Conservation (phyloP, 1,140 invertebrate genomes). For the Dendroctonus ponderosae region DNA sequence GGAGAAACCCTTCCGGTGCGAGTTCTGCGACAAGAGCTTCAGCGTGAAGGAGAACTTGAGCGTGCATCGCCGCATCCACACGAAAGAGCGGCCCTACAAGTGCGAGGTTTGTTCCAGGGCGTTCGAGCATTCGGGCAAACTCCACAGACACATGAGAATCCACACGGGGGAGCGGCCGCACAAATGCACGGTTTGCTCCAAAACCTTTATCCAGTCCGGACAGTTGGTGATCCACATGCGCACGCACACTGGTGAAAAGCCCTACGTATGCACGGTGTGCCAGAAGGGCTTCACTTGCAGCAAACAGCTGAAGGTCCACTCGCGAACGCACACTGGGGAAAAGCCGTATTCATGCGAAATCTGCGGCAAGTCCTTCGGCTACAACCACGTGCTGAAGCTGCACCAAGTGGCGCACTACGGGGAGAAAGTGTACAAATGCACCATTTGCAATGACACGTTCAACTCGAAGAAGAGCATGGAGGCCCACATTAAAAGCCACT, state of each 20-base stretch:
- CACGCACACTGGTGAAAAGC: conserved; percentile 88
- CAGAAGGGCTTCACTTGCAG: conserved; percentile 87
- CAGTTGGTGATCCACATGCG: conserved; percentile 81
- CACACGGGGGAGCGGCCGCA: conserved; percentile 91
- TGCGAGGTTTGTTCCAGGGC: conserved; percentile 88
- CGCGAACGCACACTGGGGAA: conserved; percentile 80
- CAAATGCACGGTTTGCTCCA: conserved; percentile 88
- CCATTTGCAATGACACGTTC: conserved; percentile 84
- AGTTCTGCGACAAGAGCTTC: conserved; percentile 89
- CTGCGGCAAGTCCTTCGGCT: conserved; percentile 73
- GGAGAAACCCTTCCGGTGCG: conserved; percentile 66
- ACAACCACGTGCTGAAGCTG: conserved; percentile 84
- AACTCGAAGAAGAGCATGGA: conserved; percentile 88
- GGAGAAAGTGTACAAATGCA: conserved; percentile 89
- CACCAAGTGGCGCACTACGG: conserved; percentile 90
- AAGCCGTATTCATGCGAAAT: conserved; percentile 73
- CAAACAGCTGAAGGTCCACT: conserved; percentile 85
- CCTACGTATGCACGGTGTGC: conserved; percentile 80
- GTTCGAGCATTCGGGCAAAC: conserved; percentile 88
- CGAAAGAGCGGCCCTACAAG: conserved; percentile 82
- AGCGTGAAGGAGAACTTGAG: conserved; percentile 90
- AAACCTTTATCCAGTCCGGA: conserved; percentile 87
- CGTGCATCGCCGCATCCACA: conserved; percentile 88
- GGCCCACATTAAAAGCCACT: conserved; percentile 85
- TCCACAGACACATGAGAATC: conserved; percentile 89